Evolutionary conservation across 2,113 vertebrate species (phyloP).

Genomic region (Edolisoma coerulescens): DNA sequence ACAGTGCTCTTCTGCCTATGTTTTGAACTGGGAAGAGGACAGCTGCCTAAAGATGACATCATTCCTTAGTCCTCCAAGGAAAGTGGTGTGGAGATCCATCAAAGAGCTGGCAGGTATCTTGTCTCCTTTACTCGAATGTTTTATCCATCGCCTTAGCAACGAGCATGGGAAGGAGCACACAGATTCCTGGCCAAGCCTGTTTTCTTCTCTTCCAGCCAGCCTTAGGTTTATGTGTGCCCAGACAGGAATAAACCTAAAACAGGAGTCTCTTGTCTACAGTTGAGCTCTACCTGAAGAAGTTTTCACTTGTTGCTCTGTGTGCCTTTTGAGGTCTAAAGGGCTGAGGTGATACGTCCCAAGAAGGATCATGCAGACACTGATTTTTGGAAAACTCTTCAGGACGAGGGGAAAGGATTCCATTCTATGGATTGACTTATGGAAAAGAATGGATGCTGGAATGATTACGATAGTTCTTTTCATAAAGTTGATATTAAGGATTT

Average conservation of each 20-base stretch:
- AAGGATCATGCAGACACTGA: not conserved
- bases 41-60: not conserved
- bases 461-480: not conserved
- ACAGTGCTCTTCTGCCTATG: not conserved
- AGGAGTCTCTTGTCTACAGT: not conserved
- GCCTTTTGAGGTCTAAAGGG: not conserved
- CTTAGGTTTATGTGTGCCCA: not conserved
- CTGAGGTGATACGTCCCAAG: not conserved
- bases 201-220: not conserved
- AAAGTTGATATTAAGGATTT: not conserved
- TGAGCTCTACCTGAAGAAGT: not conserved
- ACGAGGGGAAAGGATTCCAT: not conserved
- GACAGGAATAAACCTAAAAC: not conserved
- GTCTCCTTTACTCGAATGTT: not conserved
- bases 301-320: not conserved
- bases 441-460: not conserved
- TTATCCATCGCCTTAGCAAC: not conserved
- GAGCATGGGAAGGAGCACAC: not conserved
- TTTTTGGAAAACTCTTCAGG: not conserved
- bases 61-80: not conserved
- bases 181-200: not conserved
- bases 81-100: not conserved
- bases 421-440: not conserved
- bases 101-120: slow-evolving; percentile 19
- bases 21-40: not conserved